Percentiles rank a stretch among this genome's conserved stretches.
Conservation (phyloP, 2,113 vertebrate genomes). For the Taxidea taxus region DNA sequence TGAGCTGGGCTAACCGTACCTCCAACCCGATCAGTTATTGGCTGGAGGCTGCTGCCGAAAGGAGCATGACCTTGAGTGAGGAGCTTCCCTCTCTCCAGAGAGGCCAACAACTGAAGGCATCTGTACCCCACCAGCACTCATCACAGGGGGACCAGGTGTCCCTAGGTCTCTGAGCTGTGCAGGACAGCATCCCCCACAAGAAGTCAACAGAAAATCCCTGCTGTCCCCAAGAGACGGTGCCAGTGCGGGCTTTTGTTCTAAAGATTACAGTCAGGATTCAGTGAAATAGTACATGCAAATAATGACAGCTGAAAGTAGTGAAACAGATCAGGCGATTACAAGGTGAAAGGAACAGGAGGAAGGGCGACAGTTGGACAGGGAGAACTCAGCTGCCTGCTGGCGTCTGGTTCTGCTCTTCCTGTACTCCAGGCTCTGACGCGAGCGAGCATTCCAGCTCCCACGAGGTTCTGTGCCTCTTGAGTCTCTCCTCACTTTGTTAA, state of each 20-base stretch:
- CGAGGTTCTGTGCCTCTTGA: not conserved
- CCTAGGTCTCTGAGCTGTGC: not conserved
- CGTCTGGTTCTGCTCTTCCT: not conserved
- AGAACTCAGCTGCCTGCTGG: not conserved
- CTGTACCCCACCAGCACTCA: not conserved
- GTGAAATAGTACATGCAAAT: not conserved
- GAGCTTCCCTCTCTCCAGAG: not conserved
- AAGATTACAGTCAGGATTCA: not conserved
- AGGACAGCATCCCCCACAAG: not conserved
- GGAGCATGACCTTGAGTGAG: not conserved
- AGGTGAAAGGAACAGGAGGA: not conserved
- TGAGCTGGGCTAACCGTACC: not conserved
- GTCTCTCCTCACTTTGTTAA: not conserved
- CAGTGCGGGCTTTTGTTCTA: not conserved
- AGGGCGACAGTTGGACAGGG: not conserved
- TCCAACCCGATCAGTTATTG: not conserved
- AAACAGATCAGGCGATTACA: not conserved
- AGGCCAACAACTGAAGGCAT: not conserved
- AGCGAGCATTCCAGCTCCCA: accelerated
- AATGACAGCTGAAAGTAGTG: not conserved
- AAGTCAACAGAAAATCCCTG: not conserved
- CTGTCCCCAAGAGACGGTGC: not conserved
- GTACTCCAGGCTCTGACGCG: not conserved
- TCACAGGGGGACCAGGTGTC: not conserved
- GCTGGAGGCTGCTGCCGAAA: not conserved